A percentile compares a stretch with the other conserved stretches of the same genome.
phyloP scores from a whole-genome alignment of 2,113 vertebrate genomes.

The Irena cyanogastra region DNA sequence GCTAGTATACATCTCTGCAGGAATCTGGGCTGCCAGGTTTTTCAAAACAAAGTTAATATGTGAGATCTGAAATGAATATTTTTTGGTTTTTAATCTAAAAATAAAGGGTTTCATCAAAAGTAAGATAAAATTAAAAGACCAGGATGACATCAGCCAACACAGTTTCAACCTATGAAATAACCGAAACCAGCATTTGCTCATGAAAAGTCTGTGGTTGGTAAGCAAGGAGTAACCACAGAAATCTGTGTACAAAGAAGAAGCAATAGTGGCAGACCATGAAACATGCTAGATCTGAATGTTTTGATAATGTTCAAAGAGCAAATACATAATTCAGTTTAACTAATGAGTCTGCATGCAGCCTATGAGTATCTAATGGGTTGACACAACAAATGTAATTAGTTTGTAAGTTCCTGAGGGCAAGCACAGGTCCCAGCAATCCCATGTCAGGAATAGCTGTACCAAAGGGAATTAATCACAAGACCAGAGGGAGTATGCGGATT shows the following conservation, averaged over 20 bases:
- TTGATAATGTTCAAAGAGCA: conserved; percentile 23
- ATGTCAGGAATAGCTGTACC: not conserved
- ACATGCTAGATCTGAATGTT: not conserved
- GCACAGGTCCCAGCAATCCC: not conserved
- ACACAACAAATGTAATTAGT: conserved; percentile 26
- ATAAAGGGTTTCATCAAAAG: not conserved
- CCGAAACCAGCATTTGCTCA: not conserved
- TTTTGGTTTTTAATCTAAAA: not conserved
- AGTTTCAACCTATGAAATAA: conserved; percentile 15
- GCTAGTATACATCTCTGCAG: not conserved
- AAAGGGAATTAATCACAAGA: conserved; percentile 25
- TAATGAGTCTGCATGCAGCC: not conserved
- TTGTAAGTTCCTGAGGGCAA: conserved; percentile 5
- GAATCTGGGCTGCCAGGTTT: not conserved
- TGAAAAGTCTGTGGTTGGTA: not conserved
- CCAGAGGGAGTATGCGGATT: not conserved
- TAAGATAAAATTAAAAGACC: not conserved
- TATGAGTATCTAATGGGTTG: conserved; percentile 13
- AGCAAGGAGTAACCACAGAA: conserved; percentile 10
- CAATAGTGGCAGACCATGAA: not conserved
- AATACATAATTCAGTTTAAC: not conserved
- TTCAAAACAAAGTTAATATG: not conserved
- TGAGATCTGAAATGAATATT: not conserved
- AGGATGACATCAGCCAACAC: not conserved
- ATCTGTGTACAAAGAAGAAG: not conserved